Conservation (phyloP, 2,888 invertebrate genomes). For the Ellobium chinense region DNA sequence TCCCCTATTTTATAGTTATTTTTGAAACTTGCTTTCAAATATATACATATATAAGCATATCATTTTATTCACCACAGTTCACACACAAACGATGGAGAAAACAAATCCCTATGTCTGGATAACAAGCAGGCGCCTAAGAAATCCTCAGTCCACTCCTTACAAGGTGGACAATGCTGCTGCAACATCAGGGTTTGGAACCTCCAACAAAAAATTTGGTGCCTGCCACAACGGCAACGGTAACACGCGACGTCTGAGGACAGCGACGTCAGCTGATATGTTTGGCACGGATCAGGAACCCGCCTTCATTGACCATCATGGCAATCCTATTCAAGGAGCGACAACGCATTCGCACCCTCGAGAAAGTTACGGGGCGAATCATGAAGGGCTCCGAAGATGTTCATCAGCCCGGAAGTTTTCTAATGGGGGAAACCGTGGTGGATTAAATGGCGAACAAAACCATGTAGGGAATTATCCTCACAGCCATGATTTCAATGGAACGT, state of each 20-base stretch:
- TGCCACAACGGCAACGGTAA: background rate
- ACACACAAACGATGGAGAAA: background rate
- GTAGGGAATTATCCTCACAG: background rate
- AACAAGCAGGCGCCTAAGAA: background rate
- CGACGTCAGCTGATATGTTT: background rate
- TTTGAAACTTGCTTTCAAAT: too few species aligned
- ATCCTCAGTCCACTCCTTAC: background rate
- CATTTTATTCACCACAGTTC: too few species aligned
- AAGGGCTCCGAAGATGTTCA: background rate
- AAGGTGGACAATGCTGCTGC: background rate
- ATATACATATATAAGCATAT: too few species aligned
- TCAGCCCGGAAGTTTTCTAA: background rate
- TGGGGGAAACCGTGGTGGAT: background rate
- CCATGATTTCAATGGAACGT: background rate
- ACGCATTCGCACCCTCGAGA: background rate
- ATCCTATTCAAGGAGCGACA: background rate
- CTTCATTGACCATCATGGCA: slow-evolving; percentile 16
- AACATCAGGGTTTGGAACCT: too few species aligned
- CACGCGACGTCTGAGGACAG: slow-evolving; percentile 1
- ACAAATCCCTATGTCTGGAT: slow-evolving; percentile 5
- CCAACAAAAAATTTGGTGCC: background rate
- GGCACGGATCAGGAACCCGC: background rate
- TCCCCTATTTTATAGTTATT: too few species aligned
- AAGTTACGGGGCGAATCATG: background rate
- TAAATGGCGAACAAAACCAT: background rate